Percentiles rank a stretch among this genome's conserved stretches.
Conservation (phyloP, 2,113 vertebrate genomes). For the Leptobrachium leishanense region DNA sequence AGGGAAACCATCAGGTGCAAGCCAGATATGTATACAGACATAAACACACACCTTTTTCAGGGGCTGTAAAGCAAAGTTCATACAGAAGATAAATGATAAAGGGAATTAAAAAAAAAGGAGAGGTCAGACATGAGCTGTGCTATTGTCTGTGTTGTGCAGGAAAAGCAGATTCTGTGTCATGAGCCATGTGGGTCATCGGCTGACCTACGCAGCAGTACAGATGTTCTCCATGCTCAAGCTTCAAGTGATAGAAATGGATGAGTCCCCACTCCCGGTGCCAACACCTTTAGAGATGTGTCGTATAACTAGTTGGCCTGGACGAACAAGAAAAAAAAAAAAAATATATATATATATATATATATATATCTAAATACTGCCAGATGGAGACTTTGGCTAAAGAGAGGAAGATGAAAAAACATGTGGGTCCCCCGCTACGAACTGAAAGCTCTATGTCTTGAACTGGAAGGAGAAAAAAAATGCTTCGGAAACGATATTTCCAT, state of each 20-base stretch:
- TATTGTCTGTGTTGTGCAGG: neutral
- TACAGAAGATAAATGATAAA: no score
- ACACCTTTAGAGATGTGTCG: constrained; percentile 61
- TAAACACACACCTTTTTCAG: no score
- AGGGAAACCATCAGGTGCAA: no score
- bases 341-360: constrained; percentile 31
- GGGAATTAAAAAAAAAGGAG: neutral
- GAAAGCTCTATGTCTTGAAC: constrained; percentile 31
- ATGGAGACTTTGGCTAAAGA: constrained; percentile 55
- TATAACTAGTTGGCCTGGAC: constrained; percentile 53
- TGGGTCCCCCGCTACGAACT: constrained; percentile 14
- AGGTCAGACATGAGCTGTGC: no score
- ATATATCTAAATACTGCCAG: constrained; percentile 56
- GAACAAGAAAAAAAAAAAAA: constrained; percentile 21
- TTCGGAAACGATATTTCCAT: neutral
- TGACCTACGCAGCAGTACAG: constrained; percentile 57
- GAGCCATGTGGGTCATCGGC: constrained; percentile 56
- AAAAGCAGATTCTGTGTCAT: neutral
- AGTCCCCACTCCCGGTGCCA: constrained; percentile 58
- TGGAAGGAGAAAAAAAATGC: constrained; percentile 14
- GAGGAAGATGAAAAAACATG: constrained; percentile 51
- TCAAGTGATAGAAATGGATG: constrained; percentile 60
- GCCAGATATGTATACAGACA: no score
- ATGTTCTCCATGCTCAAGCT: constrained; percentile 56
- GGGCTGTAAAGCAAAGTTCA: no score